Percentiles rank a stretch among this genome's conserved stretches.
phyloP scores from a whole-genome alignment of 2,797 vertebrate species.

The Heteromormyrus szaboi region DNA sequence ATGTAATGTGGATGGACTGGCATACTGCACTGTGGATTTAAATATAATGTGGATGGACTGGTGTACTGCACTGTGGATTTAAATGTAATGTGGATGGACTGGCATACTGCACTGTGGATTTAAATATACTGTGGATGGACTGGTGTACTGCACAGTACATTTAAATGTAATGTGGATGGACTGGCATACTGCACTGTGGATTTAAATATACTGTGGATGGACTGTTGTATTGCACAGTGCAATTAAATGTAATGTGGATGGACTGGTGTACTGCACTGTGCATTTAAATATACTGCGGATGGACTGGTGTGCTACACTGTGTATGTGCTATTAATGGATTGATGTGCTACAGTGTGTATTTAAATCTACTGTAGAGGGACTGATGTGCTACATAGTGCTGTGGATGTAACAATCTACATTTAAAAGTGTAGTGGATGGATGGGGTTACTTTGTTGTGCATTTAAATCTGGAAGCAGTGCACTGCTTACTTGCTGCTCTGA shows the following conservation, averaged over 20 bases:
- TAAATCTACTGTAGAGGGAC: background rate
- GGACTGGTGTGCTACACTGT: background rate
- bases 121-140: background rate
- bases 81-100: background rate
- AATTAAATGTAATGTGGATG: background rate
- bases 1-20: background rate
- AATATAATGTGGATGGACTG: background rate
- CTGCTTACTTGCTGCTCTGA: background rate
- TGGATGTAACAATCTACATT: background rate
- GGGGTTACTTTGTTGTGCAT: background rate
- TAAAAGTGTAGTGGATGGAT: background rate
- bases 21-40: background rate
- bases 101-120: background rate
- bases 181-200: background rate
- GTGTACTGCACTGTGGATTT: background rate
- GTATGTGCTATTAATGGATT: background rate
- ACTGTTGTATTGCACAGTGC: background rate
- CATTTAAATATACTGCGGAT: background rate
- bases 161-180: background rate
- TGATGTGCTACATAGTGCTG: background rate
- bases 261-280: background rate
- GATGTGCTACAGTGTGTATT: background rate
- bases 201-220: background rate
- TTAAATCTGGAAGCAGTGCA: background rate
- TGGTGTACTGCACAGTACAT: background rate